Percentiles rank a stretch among this genome's conserved stretches.
Evolutionary conservation across 2,888 invertebrate species (phyloP).

Genomic region (Invenusta paracnida): DNA sequence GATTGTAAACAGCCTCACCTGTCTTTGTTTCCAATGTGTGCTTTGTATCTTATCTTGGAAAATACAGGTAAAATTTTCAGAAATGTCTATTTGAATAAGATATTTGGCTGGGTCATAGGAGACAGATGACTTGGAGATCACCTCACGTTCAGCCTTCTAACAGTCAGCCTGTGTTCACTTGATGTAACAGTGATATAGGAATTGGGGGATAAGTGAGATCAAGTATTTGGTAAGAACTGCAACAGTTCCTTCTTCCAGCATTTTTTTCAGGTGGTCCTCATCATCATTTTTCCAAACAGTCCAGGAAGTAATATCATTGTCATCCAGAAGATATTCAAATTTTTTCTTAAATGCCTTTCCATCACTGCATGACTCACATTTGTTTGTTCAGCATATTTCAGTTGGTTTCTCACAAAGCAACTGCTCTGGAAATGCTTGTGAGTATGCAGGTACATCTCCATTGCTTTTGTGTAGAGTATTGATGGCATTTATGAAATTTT

Average conservation of each 20-base stretch:
- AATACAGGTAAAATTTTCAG: not conserved
- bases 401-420: not conserved
- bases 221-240: conserved; percentile 15
- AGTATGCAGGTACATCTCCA: not conserved
- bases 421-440: not conserved
- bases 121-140: not conserved
- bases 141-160: not conserved
- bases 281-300: too few species aligned
- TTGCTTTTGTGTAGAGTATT: not conserved
- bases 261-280: conserved; percentile 21
- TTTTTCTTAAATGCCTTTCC: not conserved
- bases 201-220: conserved; percentile 11
- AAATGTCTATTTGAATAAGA: not conserved
- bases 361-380: not conserved
- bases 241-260: conserved; percentile 10
- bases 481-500: not conserved
- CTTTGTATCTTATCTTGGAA: conserved; percentile 18
- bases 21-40: not conserved
- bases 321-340: conserved; percentile 14
- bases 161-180: not conserved
- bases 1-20: not conserved
- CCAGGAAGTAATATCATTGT: not conserved
- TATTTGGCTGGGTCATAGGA: not conserved
- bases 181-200: conserved; percentile 3
- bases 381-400: not conserved